Conservation (phyloP, 37 sponge, comb jelly and placozoan species). For the Geodia barretti region DNA sequence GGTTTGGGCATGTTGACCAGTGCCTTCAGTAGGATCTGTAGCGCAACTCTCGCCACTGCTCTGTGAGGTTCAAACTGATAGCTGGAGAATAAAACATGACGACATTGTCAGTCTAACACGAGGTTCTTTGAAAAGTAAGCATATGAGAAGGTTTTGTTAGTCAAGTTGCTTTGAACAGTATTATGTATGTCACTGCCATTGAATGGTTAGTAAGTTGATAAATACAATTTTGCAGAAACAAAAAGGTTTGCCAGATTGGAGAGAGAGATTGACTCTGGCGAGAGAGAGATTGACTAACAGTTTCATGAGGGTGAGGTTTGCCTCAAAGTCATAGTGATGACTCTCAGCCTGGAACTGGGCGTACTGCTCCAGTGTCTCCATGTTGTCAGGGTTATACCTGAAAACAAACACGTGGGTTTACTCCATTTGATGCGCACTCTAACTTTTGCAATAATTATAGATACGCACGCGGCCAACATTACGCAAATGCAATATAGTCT, state of each 20-base stretch:
- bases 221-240: not conserved
- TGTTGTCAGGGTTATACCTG: conserved; percentile 87
- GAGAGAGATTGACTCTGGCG: no score
- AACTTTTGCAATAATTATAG: not conserved
- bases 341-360: conserved; percentile 41
- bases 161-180: not conserved
- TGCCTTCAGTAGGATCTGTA: conserved; percentile 67
- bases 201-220: not conserved
- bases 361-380: conserved; percentile 62
- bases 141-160: not conserved
- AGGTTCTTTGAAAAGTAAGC: no score
- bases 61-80: conserved; percentile 72
- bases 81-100: no score
- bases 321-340: conserved; percentile 74
- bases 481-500: no score
- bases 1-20: conserved; percentile 63
- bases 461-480: no score
- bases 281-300: conserved; percentile 66
- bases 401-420: not conserved
- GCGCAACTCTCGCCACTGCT: conserved; percentile 8
- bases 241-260: not conserved
- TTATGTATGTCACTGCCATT: not conserved
- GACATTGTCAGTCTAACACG: no score
- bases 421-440: not conserved
- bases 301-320: conserved; percentile 83